A percentile compares a stretch with the other conserved stretches of the same genome.
These are phyloP conservation scores for Myiagra hebetior DNA, from an alignment of 2,113 vertebrate species.

Conservation along the genomic window DNA sequence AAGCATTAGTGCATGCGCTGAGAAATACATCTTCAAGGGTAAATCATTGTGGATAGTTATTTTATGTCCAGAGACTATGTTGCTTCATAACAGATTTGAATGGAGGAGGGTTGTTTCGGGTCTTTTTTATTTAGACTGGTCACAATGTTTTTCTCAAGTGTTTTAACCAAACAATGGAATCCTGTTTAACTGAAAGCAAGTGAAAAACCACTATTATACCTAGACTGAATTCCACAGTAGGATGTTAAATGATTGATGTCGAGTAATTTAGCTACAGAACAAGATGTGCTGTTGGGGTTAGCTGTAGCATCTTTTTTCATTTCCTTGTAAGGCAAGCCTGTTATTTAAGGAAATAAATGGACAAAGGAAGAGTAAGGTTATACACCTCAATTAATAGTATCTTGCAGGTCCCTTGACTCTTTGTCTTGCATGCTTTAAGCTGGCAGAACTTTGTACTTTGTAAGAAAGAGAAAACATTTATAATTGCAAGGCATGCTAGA, in stretches of 20 bases:
- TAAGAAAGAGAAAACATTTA: neutral
- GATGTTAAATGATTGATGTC: conserved; percentile 40
- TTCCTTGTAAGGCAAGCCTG: neutral
- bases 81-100: neutral
- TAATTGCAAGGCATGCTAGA: neutral
- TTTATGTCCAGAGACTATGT: neutral
- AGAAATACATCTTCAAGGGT: neutral
- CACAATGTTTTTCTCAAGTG: neutral
- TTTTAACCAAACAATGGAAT: neutral
- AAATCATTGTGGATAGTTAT: neutral
- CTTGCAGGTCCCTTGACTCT: neutral
- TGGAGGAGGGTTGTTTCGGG: neutral
- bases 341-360: conserved; percentile 49
- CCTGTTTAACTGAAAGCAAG: neutral
- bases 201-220: neutral
- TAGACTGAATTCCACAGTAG: neutral
- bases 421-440: neutral
- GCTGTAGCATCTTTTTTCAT: conserved; percentile 12
- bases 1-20: neutral
- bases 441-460: neutral
- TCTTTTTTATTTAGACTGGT: neutral
- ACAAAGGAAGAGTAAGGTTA: conserved; percentile 1
- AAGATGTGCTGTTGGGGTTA: neutral
- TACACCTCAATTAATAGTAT: conserved; percentile 33
- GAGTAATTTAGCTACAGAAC: conserved; percentile 39